phyloP scores from a whole-genome alignment of 1,140 invertebrate species.

The Pollicipes pollicipes region DNA sequence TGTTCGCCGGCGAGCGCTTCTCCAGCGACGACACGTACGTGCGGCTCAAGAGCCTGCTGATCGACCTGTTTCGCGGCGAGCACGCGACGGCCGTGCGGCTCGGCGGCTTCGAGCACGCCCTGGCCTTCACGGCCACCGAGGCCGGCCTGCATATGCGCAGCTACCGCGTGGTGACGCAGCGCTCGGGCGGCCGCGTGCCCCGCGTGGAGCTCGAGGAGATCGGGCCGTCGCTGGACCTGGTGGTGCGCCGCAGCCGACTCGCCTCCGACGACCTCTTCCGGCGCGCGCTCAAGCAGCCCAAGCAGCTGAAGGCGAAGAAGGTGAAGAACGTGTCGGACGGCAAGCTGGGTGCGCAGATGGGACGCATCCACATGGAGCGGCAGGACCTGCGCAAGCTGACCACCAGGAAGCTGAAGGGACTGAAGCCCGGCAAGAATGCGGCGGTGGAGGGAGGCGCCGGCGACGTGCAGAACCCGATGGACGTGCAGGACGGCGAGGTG shows the following conservation, averaged over 20 bases:
- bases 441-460: too few relatives aligned
- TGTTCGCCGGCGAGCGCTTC: conserved; percentile 88
- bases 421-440: conserved; percentile 38
- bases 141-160: conserved; percentile 66
- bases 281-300: conserved; percentile 63
- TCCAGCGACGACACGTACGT: conserved; percentile 52
- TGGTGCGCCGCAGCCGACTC: conserved; percentile 62
- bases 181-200: conserved; percentile 62
- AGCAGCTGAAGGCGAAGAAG: conserved; percentile 55
- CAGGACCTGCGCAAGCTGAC: conserved; percentile 73
- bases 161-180: conserved; percentile 47
- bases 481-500: too few relatives aligned
- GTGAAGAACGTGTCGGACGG: conserved; percentile 83
- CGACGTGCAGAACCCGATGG: too few relatives aligned
- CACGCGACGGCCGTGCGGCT: conserved; percentile 58
- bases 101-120: conserved; percentile 79
- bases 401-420: conserved; percentile 83
- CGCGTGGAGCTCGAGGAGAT: conserved; percentile 84
- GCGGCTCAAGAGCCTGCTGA: conserved; percentile 69
- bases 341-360: conserved; percentile 70
- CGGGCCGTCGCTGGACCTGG: conserved; percentile 79
- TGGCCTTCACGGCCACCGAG: conserved; percentile 68
- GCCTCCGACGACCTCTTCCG: conserved; percentile 83
- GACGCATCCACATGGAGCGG: conserved; percentile 77
- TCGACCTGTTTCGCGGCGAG: conserved; percentile 86